These are phyloP conservation scores for Epinotia brunnichana DNA, from an alignment of 2,888 invertebrate genomes.

Conservation along the genomic window DNA sequence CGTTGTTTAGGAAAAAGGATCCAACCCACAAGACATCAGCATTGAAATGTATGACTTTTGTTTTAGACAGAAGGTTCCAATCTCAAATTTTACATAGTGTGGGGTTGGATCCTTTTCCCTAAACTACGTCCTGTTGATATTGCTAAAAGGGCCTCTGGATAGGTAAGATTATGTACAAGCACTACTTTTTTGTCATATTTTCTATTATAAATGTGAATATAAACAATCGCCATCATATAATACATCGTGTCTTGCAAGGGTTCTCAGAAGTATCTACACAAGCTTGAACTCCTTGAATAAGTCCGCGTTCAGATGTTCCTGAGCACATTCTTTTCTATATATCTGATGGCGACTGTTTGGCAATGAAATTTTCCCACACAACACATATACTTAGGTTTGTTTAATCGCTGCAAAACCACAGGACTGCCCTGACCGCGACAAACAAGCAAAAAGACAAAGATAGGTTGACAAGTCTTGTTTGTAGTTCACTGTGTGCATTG, in stretches of 20 bases:
- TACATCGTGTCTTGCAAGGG: neutral
- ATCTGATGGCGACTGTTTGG: constrained; percentile 12
- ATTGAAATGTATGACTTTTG: too few relatives aligned
- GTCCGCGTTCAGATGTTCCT: neutral
- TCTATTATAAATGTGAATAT: too few relatives aligned
- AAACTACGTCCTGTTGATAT: too few relatives aligned
- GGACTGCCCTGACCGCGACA: constrained; percentile 76
- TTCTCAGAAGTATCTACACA: neutral
- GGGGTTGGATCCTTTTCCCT: too few relatives aligned
- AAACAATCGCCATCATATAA: too few relatives aligned
- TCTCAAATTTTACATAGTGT: too few relatives aligned
- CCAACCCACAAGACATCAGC: too few relatives aligned
- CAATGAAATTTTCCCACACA: constrained; percentile 38
- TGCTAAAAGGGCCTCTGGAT: too few relatives aligned
- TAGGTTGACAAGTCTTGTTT: constrained; percentile 65
- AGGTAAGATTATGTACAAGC: too few relatives aligned
- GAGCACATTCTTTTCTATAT: neutral
- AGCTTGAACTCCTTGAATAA: neutral
- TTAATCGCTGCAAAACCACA: constrained; percentile 77
- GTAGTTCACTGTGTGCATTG: constrained; percentile 71
- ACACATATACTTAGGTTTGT: constrained; percentile 48
- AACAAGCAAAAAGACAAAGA: constrained; percentile 66
- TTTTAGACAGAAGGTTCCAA: too few relatives aligned
- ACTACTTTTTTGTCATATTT: too few relatives aligned
- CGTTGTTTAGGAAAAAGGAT: too few relatives aligned